Conservation (phyloP, 2,113 vertebrate species). For the Gallinago paraguaiae region DNA sequence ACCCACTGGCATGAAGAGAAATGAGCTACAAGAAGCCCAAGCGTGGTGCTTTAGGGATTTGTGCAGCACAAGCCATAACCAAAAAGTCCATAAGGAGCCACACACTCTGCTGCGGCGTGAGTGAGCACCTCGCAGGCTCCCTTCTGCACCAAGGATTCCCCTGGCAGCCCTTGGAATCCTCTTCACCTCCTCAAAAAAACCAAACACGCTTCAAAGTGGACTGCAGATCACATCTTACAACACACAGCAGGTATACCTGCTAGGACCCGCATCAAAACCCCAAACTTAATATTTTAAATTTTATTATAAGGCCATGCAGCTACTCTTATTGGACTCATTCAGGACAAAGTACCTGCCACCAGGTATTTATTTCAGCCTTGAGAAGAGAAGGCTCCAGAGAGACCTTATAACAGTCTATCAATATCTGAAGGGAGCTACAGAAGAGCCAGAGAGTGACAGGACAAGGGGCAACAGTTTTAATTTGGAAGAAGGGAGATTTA, state of each 20-base stretch:
- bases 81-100: neutral
- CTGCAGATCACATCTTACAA: neutral
- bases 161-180: neutral
- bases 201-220: neutral
- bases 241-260: neutral
- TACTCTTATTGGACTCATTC: neutral
- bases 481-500: no score
- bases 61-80: neutral
- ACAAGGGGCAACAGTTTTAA: no score
- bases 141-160: neutral
- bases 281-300: neutral
- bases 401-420: no score
- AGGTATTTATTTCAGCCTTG: neutral
- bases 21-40: neutral
- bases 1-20: neutral
- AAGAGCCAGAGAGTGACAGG: no score
- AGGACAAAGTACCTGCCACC: neutral
- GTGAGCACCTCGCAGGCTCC: fast-evolving
- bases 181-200: neutral
- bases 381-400: no score
- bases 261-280: neutral
- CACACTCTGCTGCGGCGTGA: fast-evolving
- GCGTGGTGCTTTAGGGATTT: neutral
- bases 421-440: no score
- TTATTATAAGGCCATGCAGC: neutral